Evolutionary conservation across 2,888 invertebrate species (phyloP).

Genomic region (Tetramorium bicarinatum): DNA sequence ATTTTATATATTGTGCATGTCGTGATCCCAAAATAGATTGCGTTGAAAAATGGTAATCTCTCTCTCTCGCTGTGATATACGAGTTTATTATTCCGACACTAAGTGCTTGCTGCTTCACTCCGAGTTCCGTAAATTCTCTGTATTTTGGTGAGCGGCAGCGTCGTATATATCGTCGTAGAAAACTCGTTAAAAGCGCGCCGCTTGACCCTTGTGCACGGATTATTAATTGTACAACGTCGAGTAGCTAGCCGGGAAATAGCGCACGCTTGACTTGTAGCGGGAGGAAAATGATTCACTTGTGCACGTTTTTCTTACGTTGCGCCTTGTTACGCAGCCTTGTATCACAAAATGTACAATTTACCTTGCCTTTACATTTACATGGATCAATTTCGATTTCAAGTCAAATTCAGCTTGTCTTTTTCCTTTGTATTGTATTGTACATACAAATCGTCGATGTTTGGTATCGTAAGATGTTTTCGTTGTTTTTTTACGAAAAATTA

Average conservation of each 20-base stretch:
- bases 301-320: slow-evolving; percentile 1
- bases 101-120: slow-evolving; percentile 25
- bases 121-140: slow-evolving; percentile 14
- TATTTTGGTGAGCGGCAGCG: not conserved
- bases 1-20: not conserved
- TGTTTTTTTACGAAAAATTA: not conserved
- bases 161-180: slow-evolving; percentile 1
- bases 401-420: not conserved
- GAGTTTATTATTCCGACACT: slow-evolving; percentile 41
- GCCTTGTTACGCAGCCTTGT: not conserved
- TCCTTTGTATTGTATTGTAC: not conserved
- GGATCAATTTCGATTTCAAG: not conserved
- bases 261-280: not conserved
- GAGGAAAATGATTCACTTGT: slow-evolving; percentile 26
- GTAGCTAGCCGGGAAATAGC: not conserved
- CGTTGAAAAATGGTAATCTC: slow-evolving; percentile 28
- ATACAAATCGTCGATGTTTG: not conserved
- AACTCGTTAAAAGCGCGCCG: slow-evolving; percentile 16
- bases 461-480: not conserved
- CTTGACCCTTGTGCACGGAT: slow-evolving; percentile 23
- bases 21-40: slow-evolving; percentile 22
- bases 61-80: slow-evolving; percentile 9
- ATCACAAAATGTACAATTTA: not conserved
- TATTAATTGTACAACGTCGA: slow-evolving; percentile 29
- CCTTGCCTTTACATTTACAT: not conserved